phyloP scores from a whole-genome alignment of 2,113 vertebrate genomes.

The Dipodomys stephensi region DNA sequence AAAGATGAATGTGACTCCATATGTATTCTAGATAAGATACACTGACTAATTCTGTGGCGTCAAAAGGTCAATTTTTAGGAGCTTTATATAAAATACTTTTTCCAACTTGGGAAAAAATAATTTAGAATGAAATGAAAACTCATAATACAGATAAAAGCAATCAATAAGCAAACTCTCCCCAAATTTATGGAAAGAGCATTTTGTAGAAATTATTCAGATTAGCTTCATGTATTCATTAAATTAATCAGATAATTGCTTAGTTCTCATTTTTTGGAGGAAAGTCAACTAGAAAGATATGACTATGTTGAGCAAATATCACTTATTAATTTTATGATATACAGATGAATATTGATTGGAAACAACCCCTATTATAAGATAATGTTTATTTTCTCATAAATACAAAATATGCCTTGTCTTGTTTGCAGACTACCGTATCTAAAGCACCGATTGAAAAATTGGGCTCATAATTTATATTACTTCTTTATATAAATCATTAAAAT shows the following conservation, averaged over 20 bases:
- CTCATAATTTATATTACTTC: neutral
- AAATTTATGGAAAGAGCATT: constrained; percentile 23
- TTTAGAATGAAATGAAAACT: constrained; percentile 47
- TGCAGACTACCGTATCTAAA: neutral
- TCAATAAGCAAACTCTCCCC: neutral
- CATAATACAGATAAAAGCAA: constrained; percentile 26
- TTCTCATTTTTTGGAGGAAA: constrained; percentile 24
- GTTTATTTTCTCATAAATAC: neutral
- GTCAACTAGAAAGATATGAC: constrained; percentile 19
- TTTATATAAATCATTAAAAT: neutral
- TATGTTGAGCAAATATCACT: neutral
- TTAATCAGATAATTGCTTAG: constrained; percentile 30
- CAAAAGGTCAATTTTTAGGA: constrained; percentile 30
- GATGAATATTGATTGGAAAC: constrained; percentile 21
- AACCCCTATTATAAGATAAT: neutral
- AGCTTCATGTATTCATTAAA: constrained; percentile 30
- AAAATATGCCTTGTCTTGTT: neutral
- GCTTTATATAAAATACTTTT: constrained; percentile 9
- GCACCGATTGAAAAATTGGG: neutral
- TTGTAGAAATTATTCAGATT: neutral
- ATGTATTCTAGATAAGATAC: neutral
- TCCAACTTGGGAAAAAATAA: neutral
- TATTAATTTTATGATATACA: constrained; percentile 28
- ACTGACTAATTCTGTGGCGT: constrained; percentile 23
- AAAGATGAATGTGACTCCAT: constrained; percentile 5